Base-by-base conservation (phyloP, 2,113 vertebrate genomes). In the Manacus vitellinus region DNA sequence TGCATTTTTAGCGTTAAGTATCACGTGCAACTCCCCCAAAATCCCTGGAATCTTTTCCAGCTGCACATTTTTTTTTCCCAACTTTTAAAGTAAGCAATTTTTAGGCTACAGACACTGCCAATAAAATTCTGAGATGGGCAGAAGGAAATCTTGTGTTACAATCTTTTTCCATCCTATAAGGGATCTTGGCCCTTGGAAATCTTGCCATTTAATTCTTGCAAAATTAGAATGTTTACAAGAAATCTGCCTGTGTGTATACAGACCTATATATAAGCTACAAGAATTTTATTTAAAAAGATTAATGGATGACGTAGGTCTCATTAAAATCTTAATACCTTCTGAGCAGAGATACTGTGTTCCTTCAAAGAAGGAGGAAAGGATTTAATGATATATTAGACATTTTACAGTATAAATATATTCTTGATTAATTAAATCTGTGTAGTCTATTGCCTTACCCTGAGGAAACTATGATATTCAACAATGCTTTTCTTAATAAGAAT, bases 371-470 rank as follows among this genome's bases (percentile, higher is more conserved):
- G 3, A 93, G 30, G 37, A 93, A 95, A 85, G 87, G 54, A 92
- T 88, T 89, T 96, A 70, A 96, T 79, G 66, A 82, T 88, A 92
- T 51, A 95, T 96, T 96, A 94, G 91, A 92, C 55, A 79, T 95
- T 97, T 96, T 97, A 92, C 91, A 97, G 86, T 94, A 97, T 95
- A 97, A 97, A 98, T 93, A 97, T 95, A 95, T 96, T 97, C 91
- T 96, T 96, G 97, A 96, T 97, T 98, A 97, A 98, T 98, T 98
- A 98, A 97, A 96, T 93, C 97, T 96, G 80, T 83, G 76, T 92
- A 94, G 85, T 86, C 80, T 96, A 41, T 81, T 93, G 76, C 86
- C 81, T 95, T 90, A 96, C 96, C 97, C 97, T 91, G 85, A 97
- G 89, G 87, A 97, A 97, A 92, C 56, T 52, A 94, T 56, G 63